Evolutionary conservation across 2,797 vertebrate species (phyloP), one percentile per base, ranked within the genome.

Genomic region (Hafferia zeledoni): DNA sequence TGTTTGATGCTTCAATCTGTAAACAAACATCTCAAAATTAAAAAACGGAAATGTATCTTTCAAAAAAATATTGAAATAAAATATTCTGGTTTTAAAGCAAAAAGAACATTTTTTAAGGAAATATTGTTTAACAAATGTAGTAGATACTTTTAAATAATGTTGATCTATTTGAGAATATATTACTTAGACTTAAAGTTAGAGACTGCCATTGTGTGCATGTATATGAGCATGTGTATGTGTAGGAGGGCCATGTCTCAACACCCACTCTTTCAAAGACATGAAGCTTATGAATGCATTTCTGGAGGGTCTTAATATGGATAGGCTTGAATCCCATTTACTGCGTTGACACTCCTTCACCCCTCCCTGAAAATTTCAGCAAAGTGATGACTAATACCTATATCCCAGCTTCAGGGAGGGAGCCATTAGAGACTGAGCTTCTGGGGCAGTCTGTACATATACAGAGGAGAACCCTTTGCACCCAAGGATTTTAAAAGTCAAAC

Each of bases 401-500:
- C 59, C 25, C 69, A 83, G 13, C 17, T 74, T 61, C 56, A 39
- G 67, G 52, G 16, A 65, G 7, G 43, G 43, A 46, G 30, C 19
- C 22, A 11, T 43, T 49, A 69, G n/a, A 63, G 35, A 68, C 23
- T 18, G 9, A 72, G 31, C 25, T 86, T 25, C 28, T 81, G 23
- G 31, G 0, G 1, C 28, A 60, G n/a, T 49, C 49, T 75, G 22
- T 23, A 28, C 0, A 0, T 3, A 4, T n/a, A 49, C 30, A 64
- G 20, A 39, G 64, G 89, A 71, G 16, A 57, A 33, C 10, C 13
- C n/a, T 28, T 70, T 60, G 23, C n/a, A 72, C 31, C 6, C 31
- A 25, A 47, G 16, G 11, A 74, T 6, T 63, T 89, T 47, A 77
- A 77, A 94, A 80, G 17, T 74, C 43, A 69, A 65, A 76, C 25